Conservation (phyloP, 2,888 invertebrate species). For the Osmoderma eremita region DNA sequence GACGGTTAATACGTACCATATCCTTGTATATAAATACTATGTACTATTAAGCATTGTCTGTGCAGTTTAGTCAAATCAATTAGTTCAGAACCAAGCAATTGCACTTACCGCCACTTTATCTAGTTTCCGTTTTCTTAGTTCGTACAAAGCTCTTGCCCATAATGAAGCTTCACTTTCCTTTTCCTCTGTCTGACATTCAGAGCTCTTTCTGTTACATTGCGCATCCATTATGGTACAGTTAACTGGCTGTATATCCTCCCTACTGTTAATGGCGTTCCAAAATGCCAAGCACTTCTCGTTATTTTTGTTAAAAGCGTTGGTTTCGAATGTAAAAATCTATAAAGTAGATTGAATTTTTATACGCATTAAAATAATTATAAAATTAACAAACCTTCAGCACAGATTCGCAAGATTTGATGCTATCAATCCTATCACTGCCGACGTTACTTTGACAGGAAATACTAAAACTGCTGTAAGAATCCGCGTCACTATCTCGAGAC, state of each 20-base stretch:
- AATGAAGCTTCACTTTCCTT: slow-evolving; percentile 36
- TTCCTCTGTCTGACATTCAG: slow-evolving; percentile 34
- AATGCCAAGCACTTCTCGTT: slow-evolving; percentile 44
- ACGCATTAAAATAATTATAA: background rate
- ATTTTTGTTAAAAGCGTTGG: slow-evolving; percentile 33
- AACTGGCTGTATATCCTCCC: slow-evolving; percentile 41
- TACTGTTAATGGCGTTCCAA: slow-evolving; percentile 41
- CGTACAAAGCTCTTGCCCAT: slow-evolving; percentile 42
- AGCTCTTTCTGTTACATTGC: slow-evolving; percentile 31
- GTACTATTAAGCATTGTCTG: no score
- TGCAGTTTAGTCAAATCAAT: no score
- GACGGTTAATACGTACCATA: no score
- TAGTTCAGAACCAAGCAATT: no score
- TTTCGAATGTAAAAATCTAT: slow-evolving; percentile 44
- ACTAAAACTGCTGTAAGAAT: slow-evolving; percentile 11
- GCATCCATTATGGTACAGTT: slow-evolving; percentile 41
- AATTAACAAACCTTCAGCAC: slow-evolving; percentile 38
- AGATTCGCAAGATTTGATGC: slow-evolving; percentile 44
- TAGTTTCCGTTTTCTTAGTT: slow-evolving; percentile 40
- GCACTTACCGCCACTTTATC: slow-evolving; percentile 42
- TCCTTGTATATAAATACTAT: no score
- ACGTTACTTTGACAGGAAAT: slow-evolving; percentile 12
- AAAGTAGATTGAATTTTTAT: slow-evolving; percentile 1
- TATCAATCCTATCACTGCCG: slow-evolving; percentile 38
- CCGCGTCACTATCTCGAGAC: slow-evolving; percentile 2